Evolutionary conservation across 2,797 vertebrate species (phyloP), one percentile per base, ranked within the genome.

Genomic region (Cottoperca gobio): DNA sequence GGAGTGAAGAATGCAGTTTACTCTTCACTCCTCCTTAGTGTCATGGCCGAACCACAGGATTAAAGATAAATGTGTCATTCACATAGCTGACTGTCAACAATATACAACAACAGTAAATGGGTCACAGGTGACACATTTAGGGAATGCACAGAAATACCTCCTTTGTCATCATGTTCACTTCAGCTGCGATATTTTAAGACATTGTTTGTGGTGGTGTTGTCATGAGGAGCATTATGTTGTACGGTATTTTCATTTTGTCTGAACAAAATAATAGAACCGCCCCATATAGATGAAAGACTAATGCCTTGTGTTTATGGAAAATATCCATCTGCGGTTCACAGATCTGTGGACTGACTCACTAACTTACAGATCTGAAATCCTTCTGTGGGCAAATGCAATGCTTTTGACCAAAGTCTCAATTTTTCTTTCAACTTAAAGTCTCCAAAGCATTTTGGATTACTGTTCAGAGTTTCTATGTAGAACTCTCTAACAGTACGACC

Each of bases 41-140:
- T 55, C 64, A 39, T 19, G 39, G 23, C 21, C 10, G 13, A 37
- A 50, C 28, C 42, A 21, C 19, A 17, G 55, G 24, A 52, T 40
- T 35, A 40, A 58, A 65, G 28, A 62, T 52, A 46, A 5, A 35
- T 40, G 42, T 45, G 50, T 63, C 23, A 52, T 19, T 68, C 48
- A 46, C 31, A 10, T 2, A 8, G 35, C 21, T 46, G 5, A 62
- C 33, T 46, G 35, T 45, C 35, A 57, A 17, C 46, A 45, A 67
- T 28, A 62, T 39, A 6, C 26, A 49, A 52, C n/a, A 39, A 21
- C 28, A 49, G 9, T 42, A 21, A 53, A 35, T 14, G 6, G 45
- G 39, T 71, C 58, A 53, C 10, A 1, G 3, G 16, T 12, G 48
- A 57, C 26, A 48, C 57, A 31, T 48, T 61, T 24, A 60, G 23